Base-by-base conservation (phyloP, 2,113 vertebrate species). In the Eulemur macaco region DNA sequence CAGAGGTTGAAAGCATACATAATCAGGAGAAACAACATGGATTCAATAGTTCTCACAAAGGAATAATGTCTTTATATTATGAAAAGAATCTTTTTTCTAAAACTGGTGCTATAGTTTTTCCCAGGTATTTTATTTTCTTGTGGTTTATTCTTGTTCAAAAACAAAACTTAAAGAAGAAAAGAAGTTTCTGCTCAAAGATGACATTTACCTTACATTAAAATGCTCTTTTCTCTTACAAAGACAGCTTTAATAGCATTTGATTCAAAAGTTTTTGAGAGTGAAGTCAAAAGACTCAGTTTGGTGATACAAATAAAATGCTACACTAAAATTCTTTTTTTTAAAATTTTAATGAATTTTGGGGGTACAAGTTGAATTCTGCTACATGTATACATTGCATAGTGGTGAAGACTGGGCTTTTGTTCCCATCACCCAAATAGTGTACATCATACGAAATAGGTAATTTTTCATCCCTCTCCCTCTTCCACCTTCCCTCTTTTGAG, bases 221-320 rank as follows among this genome's bases (percentile, higher is more conserved):
- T 69, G 18, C 4, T 89, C 60, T 93, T 73, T 68, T 74, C 78
- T 45, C 31, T 12, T 71, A 89, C n/a, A 25, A 10, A 93, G 18
- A 68, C 2, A 74, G 25, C 9, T 39, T 91, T 68, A 50, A 68
- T 8, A 80, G 23, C 13, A n/a, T 60, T 86, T 34, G 63, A 66
- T 87, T 74, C 50, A 93, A 93, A 84, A 8, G 23, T 31, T 92
- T 80, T 39, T 78, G 10, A 74, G 18, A 50, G 60, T 58, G 37
- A 95, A 87, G 23, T 86, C 34, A 92, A 88, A 92, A 96, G 47
- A 68, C 47, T 86, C 39, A 18, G n/a, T 93, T 81, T 96, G 89
- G 60, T 64, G 29, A 77, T 31, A 64, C 23, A 74, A 58, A 68
- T n/a, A 21, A 95, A 94, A 86, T n/a, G 39, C 42, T 18, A 9